A percentile compares a stretch with the other conserved stretches of the same genome.
These are phyloP conservation scores for Agonopterix arenella DNA, from an alignment of 2,888 invertebrate species.

Conservation along the genomic window DNA sequence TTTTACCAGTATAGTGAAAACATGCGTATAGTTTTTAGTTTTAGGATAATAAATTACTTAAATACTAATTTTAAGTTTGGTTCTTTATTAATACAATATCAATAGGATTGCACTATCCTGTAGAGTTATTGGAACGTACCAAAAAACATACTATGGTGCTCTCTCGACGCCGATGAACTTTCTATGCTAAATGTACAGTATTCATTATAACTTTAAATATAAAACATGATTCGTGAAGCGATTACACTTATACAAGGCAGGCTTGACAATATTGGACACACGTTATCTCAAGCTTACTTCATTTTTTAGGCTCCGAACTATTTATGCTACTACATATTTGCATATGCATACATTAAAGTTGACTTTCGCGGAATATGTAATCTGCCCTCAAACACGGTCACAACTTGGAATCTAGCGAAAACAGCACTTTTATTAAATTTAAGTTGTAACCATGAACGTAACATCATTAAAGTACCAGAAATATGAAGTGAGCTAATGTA, in stretches of 20 bases:
- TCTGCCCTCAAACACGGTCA: no score
- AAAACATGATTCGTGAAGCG: slow-evolving; percentile 64
- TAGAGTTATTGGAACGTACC: slow-evolving; percentile 68
- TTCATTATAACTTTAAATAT: slow-evolving; percentile 49
- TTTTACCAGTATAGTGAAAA: slow-evolving; percentile 77
- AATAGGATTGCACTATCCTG: slow-evolving; percentile 75
- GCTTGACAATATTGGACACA: slow-evolving; percentile 46
- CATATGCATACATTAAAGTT: no score
- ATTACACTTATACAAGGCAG: slow-evolving; percentile 66
- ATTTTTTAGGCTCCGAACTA: slow-evolving; percentile 8
- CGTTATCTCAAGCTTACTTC: slow-evolving; percentile 22
- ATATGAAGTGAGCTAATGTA: slow-evolving; percentile 4
- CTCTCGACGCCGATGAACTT: slow-evolving; percentile 72
- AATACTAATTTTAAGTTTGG: slow-evolving; percentile 76
- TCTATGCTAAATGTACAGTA: slow-evolving; percentile 65
- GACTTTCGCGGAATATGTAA: no score
- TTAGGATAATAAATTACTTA: slow-evolving; percentile 78
- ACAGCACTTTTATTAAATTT: no score
- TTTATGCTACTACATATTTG: no score
- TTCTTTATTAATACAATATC: slow-evolving; percentile 78
- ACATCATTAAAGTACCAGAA: not conserved
- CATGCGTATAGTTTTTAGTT: slow-evolving; percentile 77
- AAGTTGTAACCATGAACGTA: not conserved
- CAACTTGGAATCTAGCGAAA: no score
- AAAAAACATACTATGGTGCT: slow-evolving; percentile 68